phyloP scores from a whole-genome alignment of 2,888 invertebrate species.

The Mellilla xanthometata region DNA sequence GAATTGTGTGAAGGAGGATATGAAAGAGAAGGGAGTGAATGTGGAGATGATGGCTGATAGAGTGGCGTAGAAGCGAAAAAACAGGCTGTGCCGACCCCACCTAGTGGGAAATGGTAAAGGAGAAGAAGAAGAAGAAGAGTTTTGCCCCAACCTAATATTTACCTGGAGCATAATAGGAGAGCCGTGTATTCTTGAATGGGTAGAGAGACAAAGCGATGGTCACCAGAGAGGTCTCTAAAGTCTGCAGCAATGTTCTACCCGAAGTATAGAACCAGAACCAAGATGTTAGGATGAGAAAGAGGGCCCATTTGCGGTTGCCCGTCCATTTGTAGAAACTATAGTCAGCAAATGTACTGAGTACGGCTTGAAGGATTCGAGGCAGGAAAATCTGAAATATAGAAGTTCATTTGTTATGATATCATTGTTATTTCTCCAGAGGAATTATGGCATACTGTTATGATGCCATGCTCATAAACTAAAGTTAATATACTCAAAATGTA shows the following conservation, averaged over 20 bases:
- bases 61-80: no score
- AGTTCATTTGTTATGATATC: no score
- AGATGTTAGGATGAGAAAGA: slow-evolving; percentile 88
- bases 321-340: slow-evolving; percentile 87
- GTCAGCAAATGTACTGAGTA: slow-evolving; percentile 90
- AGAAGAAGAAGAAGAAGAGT: no score
- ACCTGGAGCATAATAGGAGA: slow-evolving; percentile 66
- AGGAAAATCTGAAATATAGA: slow-evolving; percentile 85
- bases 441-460: no score
- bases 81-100: no score
- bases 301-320: slow-evolving; percentile 88
- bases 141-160: not conserved
- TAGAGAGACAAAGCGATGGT: slow-evolving; percentile 91
- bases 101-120: no score
- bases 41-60: no score
- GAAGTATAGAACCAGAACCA: slow-evolving; percentile 97
- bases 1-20: no score
- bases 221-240: slow-evolving; percentile 91
- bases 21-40: no score
- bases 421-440: no score
- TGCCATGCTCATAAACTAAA: no score
- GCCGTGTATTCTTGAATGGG: slow-evolving; percentile 83
- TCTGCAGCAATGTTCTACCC: slow-evolving; percentile 94
- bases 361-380: slow-evolving; percentile 92
- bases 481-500: no score